Conservation (phyloP, 2,888 invertebrate genomes). For the Eupithecia pulchellata region DNA sequence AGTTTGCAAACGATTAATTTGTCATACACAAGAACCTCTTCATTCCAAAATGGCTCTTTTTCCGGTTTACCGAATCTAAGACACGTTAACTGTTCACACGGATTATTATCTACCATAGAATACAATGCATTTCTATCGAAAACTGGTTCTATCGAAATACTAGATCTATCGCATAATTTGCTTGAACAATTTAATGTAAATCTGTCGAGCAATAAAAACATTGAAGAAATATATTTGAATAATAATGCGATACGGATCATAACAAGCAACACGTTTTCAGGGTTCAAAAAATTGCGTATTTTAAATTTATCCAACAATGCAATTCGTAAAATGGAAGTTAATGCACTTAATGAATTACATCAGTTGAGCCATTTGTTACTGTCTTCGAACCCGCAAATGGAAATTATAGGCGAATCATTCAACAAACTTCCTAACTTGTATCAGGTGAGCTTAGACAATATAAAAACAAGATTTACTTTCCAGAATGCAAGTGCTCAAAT, state of each 20-base stretch:
- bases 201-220: conserved; percentile 32
- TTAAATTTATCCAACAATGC: conserved; percentile 42
- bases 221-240: conserved; percentile 42
- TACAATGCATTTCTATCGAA: conserved; percentile 39
- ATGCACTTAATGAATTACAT: conserved; percentile 28
- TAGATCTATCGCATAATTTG: conserved; percentile 44
- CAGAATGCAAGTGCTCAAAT: conserved; percentile 31
- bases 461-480: conserved; percentile 38
- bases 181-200: conserved; percentile 40
- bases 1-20: conserved; percentile 33
- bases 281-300: conserved; percentile 32
- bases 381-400: conserved; percentile 38
- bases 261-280: conserved; percentile 37
- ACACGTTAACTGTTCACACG: conserved; percentile 39
- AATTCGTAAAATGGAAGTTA: conserved; percentile 33
- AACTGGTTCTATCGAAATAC: conserved; percentile 35
- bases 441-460: conserved; percentile 36
- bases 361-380: conserved; percentile 39
- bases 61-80: conserved; percentile 31
- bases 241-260: conserved; percentile 41
- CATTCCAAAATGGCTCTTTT: conserved; percentile 39
- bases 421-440: conserved; percentile 37
- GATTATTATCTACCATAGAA: conserved; percentile 37
- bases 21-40: conserved; percentile 24
- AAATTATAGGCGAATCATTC: conserved; percentile 37